These are phyloP conservation scores for Mallotus villosus DNA, from an alignment of 2,797 vertebrate genomes.

Conservation along the genomic window DNA sequence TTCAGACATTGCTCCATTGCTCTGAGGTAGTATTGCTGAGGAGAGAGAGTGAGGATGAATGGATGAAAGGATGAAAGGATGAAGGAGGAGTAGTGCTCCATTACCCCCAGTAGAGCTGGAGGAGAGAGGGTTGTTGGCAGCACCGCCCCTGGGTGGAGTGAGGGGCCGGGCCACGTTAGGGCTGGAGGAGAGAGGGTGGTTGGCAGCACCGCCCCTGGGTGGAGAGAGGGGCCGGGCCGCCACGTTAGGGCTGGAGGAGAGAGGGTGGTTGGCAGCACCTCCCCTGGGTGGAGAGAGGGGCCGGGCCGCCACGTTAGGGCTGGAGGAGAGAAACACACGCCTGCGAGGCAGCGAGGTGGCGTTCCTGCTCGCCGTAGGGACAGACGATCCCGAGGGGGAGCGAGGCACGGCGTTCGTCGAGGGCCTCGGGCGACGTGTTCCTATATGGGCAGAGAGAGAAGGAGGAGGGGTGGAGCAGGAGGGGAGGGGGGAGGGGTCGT, in stretches of 20 bases:
- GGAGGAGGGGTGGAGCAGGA: conserved; percentile 14
- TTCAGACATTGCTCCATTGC: background rate
- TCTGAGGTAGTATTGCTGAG: too few species aligned
- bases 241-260: conserved; percentile 41
- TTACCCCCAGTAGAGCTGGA: conserved; percentile 69
- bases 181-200: conserved; percentile 45
- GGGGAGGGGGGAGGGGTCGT: conserved; percentile 37
- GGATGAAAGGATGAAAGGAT: conserved; percentile 21
- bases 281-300: conserved; percentile 57
- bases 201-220: conserved; percentile 55
- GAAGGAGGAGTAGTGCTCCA: conserved; percentile 38
- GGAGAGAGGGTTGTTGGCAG: conserved; percentile 53
- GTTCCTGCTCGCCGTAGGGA: conserved; percentile 54
- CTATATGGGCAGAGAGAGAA: conserved; percentile 65
- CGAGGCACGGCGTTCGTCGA: conserved; percentile 51
- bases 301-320: too few species aligned
- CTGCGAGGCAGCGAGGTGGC: conserved; percentile 34
- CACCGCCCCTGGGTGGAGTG: conserved; percentile 53
- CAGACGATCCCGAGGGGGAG: conserved; percentile 59
- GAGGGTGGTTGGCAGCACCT: conserved; percentile 48
- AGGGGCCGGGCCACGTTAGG: conserved; percentile 46
- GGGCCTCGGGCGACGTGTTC: conserved; percentile 42
- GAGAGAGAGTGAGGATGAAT: conserved; percentile 8
- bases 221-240: conserved; percentile 48
- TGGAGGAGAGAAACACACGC: conserved; percentile 21